phyloP scores from a whole-genome alignment of 2,113 vertebrate species.

The Sula dactylatra region DNA sequence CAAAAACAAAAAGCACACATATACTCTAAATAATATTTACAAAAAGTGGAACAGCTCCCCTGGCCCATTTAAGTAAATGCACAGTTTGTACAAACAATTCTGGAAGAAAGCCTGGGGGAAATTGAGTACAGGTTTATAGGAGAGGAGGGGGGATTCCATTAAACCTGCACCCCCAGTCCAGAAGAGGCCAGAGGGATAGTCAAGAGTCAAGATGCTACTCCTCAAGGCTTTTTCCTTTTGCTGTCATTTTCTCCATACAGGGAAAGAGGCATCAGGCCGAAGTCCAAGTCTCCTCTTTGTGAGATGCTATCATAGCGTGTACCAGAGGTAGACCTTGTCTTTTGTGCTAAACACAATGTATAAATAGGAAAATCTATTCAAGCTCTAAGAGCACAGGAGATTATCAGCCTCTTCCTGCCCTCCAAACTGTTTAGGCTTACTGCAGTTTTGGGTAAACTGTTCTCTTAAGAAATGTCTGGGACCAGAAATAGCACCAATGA shows the following conservation, averaged over 20 bases:
- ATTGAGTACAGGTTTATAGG: not conserved
- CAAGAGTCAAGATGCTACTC: not conserved
- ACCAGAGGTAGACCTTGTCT: not conserved
- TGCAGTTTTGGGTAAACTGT: not conserved
- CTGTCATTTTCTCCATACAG: not conserved
- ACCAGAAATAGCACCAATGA: not conserved
- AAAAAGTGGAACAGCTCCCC: not conserved
- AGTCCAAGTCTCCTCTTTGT: not conserved
- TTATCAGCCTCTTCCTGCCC: not conserved
- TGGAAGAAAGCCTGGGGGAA: not conserved
- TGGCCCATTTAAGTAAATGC: not conserved
- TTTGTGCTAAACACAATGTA: not conserved
- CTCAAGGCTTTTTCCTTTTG: not conserved
- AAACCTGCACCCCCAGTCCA: not conserved
- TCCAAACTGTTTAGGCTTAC: not conserved
- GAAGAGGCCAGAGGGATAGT: not conserved
- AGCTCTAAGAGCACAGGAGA: not conserved
- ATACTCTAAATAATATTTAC: not conserved
- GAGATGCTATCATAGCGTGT: not conserved
- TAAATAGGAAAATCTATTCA: not conserved
- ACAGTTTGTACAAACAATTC: not conserved
- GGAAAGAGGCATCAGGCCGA: not conserved
- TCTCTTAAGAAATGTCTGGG: not conserved
- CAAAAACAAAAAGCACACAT: not conserved
- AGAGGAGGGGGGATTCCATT: not conserved